Evolutionary conservation across 2,797 vertebrate species (phyloP).

Genomic region (Echeneis naucrates): DNA sequence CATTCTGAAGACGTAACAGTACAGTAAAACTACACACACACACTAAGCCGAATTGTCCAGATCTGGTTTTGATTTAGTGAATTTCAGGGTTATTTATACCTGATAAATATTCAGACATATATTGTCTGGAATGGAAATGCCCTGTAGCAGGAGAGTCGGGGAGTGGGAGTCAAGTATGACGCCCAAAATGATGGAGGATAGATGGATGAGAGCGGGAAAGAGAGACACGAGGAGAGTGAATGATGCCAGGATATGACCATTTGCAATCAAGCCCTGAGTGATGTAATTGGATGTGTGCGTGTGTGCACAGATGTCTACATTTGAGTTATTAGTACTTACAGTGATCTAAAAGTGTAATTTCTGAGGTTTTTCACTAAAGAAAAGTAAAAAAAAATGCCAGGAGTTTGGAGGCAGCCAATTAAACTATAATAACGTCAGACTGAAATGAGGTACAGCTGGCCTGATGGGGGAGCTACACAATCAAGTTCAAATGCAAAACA

Average conservation of each 20-base stretch:
- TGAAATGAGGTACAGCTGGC: background rate
- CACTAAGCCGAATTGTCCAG: background rate
- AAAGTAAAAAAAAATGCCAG: background rate
- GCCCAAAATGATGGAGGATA: background rate
- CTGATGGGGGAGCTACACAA: background rate
- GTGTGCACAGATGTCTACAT: background rate
- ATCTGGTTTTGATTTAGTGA: conserved; percentile 58
- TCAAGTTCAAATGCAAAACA: background rate
- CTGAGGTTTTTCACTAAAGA: background rate
- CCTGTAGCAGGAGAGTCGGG: conserved; percentile 17
- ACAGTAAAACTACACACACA: background rate
- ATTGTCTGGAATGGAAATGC: conserved; percentile 39
- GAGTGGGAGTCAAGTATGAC: background rate
- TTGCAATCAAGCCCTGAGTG: conserved; percentile 29
- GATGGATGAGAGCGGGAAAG: conserved; percentile 7
- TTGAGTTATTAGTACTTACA: conserved; percentile 4
- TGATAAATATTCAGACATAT: conserved; percentile 46
- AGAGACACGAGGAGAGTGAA: background rate
- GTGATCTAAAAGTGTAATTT: background rate
- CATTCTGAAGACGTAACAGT: background rate
- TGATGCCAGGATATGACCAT: conserved; percentile 12
- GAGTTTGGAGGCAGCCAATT: background rate
- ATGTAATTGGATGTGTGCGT: conserved; percentile 2
- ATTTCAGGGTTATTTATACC: conserved; percentile 38
- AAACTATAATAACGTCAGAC: background rate